These are phyloP conservation scores for Malthinus seriepunctatus DNA, from an alignment of 2,888 invertebrate species.

Conservation along the genomic window DNA sequence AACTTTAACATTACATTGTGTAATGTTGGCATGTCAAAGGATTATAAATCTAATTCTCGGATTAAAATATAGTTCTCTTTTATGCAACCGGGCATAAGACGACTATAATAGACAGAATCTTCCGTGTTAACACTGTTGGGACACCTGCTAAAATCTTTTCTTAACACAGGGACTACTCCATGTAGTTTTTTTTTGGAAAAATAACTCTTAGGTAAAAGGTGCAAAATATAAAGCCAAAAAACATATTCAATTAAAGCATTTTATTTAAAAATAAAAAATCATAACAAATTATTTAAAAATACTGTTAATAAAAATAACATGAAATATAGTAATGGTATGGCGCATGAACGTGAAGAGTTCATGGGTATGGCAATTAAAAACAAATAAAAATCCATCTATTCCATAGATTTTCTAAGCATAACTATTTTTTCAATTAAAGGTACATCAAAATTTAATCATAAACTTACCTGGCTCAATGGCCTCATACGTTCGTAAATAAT, in stretches of 20 bases:
- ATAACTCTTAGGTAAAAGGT: slow-evolving; percentile 4
- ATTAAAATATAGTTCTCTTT: no score
- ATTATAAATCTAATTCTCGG: no score
- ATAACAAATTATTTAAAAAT: slow-evolving; percentile 34
- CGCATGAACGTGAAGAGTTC: not conserved
- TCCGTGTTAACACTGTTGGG: no score
- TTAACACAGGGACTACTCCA: slow-evolving; percentile 6
- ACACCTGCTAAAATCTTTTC: no score
- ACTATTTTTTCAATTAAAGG: slow-evolving; percentile 17
- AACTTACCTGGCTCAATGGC: slow-evolving; percentile 86
- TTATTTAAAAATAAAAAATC: slow-evolving; percentile 29
- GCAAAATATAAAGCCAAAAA: slow-evolving; percentile 18
- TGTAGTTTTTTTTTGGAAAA: slow-evolving; percentile 10
- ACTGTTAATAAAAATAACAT: slow-evolving; percentile 30
- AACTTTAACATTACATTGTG: no score
- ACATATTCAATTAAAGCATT: slow-evolving; percentile 30
- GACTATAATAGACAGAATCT: no score
- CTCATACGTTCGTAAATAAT: slow-evolving; percentile 89
- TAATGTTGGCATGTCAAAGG: no score
- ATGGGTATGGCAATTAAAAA: slow-evolving; percentile 21
- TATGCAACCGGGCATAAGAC: no score
- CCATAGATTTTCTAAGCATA: slow-evolving; percentile 19
- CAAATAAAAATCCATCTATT: slow-evolving; percentile 18
- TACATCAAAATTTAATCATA: slow-evolving; percentile 35
- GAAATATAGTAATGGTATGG: slow-evolving; percentile 19